Evolutionary conservation across 2,888 invertebrate genomes (phyloP).

Genomic region (Strigamia maritima): DNA sequence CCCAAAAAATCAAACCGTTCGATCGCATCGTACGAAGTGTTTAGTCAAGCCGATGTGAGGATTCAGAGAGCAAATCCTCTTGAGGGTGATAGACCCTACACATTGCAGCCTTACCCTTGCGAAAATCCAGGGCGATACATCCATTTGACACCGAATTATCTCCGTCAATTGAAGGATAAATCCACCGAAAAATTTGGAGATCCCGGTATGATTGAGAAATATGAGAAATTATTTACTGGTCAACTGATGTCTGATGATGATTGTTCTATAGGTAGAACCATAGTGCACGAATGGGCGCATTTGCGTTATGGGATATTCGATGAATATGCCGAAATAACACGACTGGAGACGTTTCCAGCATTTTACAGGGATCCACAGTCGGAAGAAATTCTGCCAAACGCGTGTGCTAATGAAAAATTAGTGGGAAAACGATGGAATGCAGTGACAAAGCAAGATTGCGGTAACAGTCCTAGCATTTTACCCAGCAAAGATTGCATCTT

Average conservation of each 20-base stretch:
- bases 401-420: slow-evolving; percentile 11
- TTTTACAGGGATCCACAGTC: slow-evolving; percentile 35
- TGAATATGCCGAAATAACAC: slow-evolving; percentile 46
- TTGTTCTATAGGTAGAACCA: slow-evolving; percentile 40
- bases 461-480: not conserved
- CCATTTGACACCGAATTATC: too few species aligned
- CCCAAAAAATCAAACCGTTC: too few species aligned
- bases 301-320: slow-evolving; percentile 48
- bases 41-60: too few species aligned
- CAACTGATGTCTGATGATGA: not conserved
- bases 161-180: too few species aligned
- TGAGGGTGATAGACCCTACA: too few species aligned
- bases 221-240: not conserved
- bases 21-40: too few species aligned
- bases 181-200: too few species aligned
- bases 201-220: too few species aligned
- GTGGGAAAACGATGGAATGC: not conserved
- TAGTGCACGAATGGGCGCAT: slow-evolving; percentile 48
- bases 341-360: slow-evolving; percentile 43
- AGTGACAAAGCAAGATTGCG: not conserved
- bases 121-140: too few species aligned
- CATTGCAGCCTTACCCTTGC: too few species aligned
- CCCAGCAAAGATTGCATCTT: slow-evolving; percentile 13
- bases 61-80: too few species aligned
- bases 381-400: slow-evolving; percentile 24